Base-by-base conservation (phyloP, 2,888 invertebrate genomes). In the Lepidonotus clava region DNA sequence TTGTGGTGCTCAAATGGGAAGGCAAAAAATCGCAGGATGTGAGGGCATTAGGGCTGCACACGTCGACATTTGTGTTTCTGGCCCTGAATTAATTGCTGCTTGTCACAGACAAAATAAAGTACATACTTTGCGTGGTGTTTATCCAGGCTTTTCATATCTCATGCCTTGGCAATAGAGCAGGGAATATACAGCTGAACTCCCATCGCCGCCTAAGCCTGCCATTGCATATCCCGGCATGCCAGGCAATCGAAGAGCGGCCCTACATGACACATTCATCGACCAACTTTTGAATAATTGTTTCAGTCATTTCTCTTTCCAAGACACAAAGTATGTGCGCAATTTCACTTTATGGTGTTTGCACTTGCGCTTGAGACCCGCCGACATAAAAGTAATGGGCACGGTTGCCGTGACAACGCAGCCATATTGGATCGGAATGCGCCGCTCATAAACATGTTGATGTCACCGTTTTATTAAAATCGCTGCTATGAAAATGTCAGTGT, bases 281-380 rank as follows among this genome's bases (percentile, higher is more conserved):
- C 80, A 46, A 46, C 80, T 80, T 80, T 80, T 80, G 80, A 80
- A 80, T 80, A 80, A 80, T 46, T 80, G 80, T 80, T 80, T 80
- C 80, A 80, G 80, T n/a, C 46, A 41, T 80, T 80, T 80, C 76
- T 41, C 46, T 80, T 11, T 28, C 41, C 41, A 80, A 80, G 80
- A 80, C 80, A 46, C 46, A 80, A 46, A 46, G 80, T 80, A 80
- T 80, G 80, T 80, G 51, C 80, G 80, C 80, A 80, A 80, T 80
- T 80, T 80, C 80, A 80, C 80, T 80, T 80, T 80, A 80, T 80
- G 80, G 80, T 80, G 80, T 80, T 80, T 80, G 80, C 80, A 46
- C 80, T 80, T 14, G 46, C 41, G 46, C 46, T 5, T n/a, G 80
- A 46, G 46, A 24, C 80, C n/a, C 14, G 41, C 80, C 41, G 76